Evolutionary conservation across 2,888 invertebrate genomes (phyloP).

Genomic region (Gandaritis pyraliata): DNA sequence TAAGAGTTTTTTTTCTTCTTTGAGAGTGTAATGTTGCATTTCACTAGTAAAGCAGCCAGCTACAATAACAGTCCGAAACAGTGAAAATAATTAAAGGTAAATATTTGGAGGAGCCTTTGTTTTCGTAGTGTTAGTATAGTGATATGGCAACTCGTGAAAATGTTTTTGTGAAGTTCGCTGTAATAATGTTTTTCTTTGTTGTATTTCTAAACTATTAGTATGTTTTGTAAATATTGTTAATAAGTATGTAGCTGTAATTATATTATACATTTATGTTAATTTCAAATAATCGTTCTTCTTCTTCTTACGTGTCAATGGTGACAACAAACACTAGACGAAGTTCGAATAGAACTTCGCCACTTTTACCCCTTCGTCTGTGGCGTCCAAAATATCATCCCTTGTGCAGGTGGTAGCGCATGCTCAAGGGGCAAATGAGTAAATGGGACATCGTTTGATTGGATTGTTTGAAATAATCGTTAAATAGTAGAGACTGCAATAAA

Average conservation of each 20-base stretch:
- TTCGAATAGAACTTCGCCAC: no score
- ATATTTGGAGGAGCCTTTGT: constrained; percentile 17
- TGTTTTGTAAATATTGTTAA: background rate
- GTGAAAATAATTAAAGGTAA: constrained; percentile 24
- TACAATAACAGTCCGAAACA: constrained; percentile 20
- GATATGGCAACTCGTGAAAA: constrained; percentile 1
- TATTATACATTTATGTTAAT: background rate
- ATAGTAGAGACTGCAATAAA: no score
- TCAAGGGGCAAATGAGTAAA: no score
- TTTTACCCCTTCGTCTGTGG: no score
- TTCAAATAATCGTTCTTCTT: no score
- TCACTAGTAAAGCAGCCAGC: constrained; percentile 6
- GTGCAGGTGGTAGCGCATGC: no score
- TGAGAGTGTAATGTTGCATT: background rate
- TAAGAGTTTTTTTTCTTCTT: background rate
- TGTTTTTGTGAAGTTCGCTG: constrained; percentile 12
- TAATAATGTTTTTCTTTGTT: constrained; percentile 7
- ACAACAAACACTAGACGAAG: no score
- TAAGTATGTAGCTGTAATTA: background rate
- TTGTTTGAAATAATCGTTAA: no score
- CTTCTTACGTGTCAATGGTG: no score
- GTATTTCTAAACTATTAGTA: constrained; percentile 8
- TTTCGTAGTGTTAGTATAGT: constrained; percentile 2
- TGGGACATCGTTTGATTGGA: no score
- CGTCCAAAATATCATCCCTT: no score